Evolutionary conservation across 2,113 vertebrate genomes (phyloP), one percentile per base, ranked within the genome.

Genomic region (Spea multiplicata): DNA sequence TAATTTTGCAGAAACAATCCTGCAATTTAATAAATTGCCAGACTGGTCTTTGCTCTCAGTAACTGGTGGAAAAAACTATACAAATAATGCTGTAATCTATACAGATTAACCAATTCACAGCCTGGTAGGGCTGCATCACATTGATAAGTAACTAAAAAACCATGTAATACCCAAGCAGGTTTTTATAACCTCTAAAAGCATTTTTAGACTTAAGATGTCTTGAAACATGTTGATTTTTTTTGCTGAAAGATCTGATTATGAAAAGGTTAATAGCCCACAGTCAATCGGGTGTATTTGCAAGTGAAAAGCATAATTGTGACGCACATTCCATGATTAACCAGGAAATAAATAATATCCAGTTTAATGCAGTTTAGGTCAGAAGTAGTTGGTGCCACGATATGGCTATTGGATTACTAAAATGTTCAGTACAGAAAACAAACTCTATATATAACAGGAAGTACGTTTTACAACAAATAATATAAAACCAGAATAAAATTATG

Each of bases 181-280:
- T 30, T 30, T 30, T 30, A 30, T 30, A 30, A 30, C 30, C 30
- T 30, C 30, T 30, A 30, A 30, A 30, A 30, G 30, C 30, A 30
- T 30, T 30, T 30, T 30, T 30, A 30, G 30, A 30, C 30, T 30
- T 30, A 30, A 30, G 30, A 30, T 30, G 30, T 30, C 30, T 30
- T 30, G 30, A 30, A 48, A 69, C 45, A 69, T 47, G 46, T 6
- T 49, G n/a, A n/a, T n/a, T 8, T 7, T 49, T n/a, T 14, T 69
- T 69, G 67, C 45, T 49, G n/a, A 69, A 49, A 66, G 61, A 75
- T 75, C 55, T 6, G 46, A 69, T 68, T 44, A 53, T 46, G 30
- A 67, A 75, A 55, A 12, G 53, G 14, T 68, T 16, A 68, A 76
- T 8, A 57, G 74, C 62, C 48, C 13, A 64, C 8, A 75, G 74